These are phyloP conservation scores for Adoxophyes honmai DNA, from an alignment of 1,140 invertebrate genomes.

Conservation along the genomic window DNA sequence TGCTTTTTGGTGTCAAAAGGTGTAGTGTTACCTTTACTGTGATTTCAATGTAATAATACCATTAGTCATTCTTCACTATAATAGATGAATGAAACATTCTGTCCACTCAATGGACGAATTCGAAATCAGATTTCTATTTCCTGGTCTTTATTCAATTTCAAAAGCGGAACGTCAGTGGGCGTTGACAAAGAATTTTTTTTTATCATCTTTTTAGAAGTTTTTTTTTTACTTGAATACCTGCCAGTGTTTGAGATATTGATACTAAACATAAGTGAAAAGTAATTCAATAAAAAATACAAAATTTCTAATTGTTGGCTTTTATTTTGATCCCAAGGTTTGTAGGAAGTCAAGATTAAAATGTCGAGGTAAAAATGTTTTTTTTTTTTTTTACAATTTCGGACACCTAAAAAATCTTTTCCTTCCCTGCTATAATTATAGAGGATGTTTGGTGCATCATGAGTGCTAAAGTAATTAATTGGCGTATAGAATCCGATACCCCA, in stretches of 20 bases:
- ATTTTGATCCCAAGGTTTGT: conserved; percentile 21
- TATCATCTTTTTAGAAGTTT: conserved; percentile 58
- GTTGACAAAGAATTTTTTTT: neutral
- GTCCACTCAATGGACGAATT: conserved; percentile 32
- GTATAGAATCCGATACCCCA: too few relatives aligned
- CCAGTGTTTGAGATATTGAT: conserved; percentile 70
- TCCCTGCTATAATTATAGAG: too few relatives aligned
- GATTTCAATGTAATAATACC: neutral
- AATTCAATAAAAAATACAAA: conserved; percentile 75
- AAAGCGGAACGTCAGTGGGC: neutral
- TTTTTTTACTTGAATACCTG: conserved; percentile 72
- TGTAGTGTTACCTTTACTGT: neutral
- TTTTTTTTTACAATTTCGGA: too few relatives aligned
- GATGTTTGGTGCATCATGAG: too few relatives aligned
- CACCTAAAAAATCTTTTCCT: too few relatives aligned
- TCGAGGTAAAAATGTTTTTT: too few relatives aligned
- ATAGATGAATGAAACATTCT: neutral
- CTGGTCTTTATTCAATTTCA: conserved; percentile 36
- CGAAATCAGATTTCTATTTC: conserved; percentile 54
- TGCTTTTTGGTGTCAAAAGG: neutral
- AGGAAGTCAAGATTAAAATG: neutral
- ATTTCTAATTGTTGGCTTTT: conserved; percentile 42
- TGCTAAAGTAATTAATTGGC: too few relatives aligned
- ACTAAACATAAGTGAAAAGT: conserved; percentile 46
- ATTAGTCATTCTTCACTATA: neutral